Percentiles rank a stretch among this genome's conserved stretches.
Evolutionary conservation across 1,140 invertebrate species (phyloP).

Genomic region (Parapsyche elsis): DNA sequence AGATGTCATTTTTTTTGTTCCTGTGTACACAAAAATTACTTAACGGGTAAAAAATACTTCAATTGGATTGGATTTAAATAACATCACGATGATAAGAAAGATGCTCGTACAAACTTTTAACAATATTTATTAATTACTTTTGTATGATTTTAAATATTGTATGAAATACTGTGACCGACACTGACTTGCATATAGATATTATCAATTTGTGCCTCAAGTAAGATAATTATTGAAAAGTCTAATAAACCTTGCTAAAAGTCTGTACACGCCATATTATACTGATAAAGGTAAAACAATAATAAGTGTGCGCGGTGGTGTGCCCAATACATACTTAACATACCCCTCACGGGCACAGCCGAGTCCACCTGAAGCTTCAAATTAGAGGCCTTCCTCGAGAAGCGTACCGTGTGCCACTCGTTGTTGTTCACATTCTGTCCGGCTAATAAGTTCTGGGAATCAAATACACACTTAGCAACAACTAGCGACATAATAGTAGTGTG

Average conservation of each 20-base stretch:
- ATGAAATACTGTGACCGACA: no score
- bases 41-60: background rate
- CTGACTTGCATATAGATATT: no score
- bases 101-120: slow-evolving; percentile 50
- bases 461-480: slow-evolving; percentile 22
- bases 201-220: no score
- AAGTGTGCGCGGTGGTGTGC: slow-evolving; percentile 69
- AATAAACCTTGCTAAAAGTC: background rate
- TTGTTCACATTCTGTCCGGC: slow-evolving; percentile 88
- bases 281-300: slow-evolving; percentile 57
- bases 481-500: background rate
- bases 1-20: slow-evolving; percentile 24
- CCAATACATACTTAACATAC: slow-evolving; percentile 81
- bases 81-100: slow-evolving; percentile 65
- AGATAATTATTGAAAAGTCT: background rate
- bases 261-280: slow-evolving; percentile 3
- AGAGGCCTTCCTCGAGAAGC: slow-evolving; percentile 84
- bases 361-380: slow-evolving; percentile 88
- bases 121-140: background rate
- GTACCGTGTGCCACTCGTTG: slow-evolving; percentile 93
- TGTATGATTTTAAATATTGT: no score
- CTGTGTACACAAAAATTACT: no score
- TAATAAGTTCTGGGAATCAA: slow-evolving; percentile 75
- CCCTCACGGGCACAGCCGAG: slow-evolving; percentile 80
- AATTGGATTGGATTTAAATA: slow-evolving; percentile 58